These are phyloP conservation scores for Felis chaus DNA, from an alignment of 2,113 vertebrate genomes.

Conservation along the genomic window DNA sequence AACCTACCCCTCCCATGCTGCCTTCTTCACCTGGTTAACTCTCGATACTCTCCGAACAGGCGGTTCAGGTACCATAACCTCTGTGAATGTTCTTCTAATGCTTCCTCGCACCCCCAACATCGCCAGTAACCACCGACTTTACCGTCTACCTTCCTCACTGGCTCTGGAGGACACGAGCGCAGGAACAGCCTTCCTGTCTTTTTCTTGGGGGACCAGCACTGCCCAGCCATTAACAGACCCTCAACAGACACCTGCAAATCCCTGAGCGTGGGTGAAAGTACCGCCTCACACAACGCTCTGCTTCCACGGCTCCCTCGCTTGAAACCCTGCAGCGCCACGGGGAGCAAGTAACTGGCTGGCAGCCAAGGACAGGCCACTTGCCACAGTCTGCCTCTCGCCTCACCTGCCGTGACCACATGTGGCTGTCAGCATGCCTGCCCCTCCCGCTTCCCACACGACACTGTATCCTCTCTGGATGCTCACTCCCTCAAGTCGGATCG, in stretches of 20 bases:
- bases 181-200: background rate
- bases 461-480: too few relatives aligned
- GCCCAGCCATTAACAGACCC: fast-evolving
- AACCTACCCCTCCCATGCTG: fast-evolving
- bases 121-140: fast-evolving
- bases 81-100: background rate
- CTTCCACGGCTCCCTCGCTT: background rate
- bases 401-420: fast-evolving
- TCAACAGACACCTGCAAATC: too few relatives aligned
- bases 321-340: background rate
- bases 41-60: background rate
- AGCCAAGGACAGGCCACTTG: background rate
- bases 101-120: background rate
- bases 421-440: background rate
- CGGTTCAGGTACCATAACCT: too few relatives aligned
- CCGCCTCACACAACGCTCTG: background rate
- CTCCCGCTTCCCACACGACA: background rate
- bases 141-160: background rate
- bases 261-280: background rate
- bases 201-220: background rate
- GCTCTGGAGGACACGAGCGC: fast-evolving
- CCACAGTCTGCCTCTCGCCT: background rate
- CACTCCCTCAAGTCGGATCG: background rate
- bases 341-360: background rate
- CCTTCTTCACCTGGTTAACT: background rate